Evolutionary conservation across 2,888 invertebrate genomes (phyloP), one percentile per base, ranked within the genome.

Genomic region (Xestoiulus laeticollis): DNA sequence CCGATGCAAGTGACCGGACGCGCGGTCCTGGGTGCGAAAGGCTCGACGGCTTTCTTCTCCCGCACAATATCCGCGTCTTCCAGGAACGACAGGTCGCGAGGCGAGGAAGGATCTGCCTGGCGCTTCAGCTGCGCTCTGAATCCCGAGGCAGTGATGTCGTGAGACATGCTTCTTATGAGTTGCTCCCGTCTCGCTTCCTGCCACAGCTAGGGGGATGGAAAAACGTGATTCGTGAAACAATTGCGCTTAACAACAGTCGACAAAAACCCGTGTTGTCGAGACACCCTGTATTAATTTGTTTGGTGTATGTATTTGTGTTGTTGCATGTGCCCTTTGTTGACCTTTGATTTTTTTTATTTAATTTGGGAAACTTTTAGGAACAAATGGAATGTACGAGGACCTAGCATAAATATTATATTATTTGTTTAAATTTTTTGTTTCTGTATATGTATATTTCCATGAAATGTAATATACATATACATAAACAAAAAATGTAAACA

Each of bases 111-210:
- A 10, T 26, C 68, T 8, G 8, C 26, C 26, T 68, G 68, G 68
- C 68, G 68, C 68, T 68, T 68, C 26, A 22, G 0, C 10, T 68
- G 68, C 10, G 68, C 68, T 1, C 22, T 6, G 10, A 68, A 26
- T 26, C 48, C 44, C 10, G 86, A 19, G 8, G 86, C 86, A 4
- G 86, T 86, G 22, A 88, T 89, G 83, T 90, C 90, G 87, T 90
- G 89, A 48, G 90, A 90, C 78, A 89, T 88, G 86, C 90, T 90
- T 4, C 90, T 86, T 32, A 88, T 89, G 85, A 89, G 88, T 22
- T 85, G 87, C 5, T 90, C 90, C 44, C 85, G 88, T 68, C 89
- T 89, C 59, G 88, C 88, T n/a, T 88, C 88, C 85, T 89, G 83
- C 89, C 88, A 88, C 38, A 89, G 53, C 88, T 89, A 48, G 33